Base-by-base conservation (phyloP, 2,113 vertebrate species). In the Ageneiosus marmoratus region DNA sequence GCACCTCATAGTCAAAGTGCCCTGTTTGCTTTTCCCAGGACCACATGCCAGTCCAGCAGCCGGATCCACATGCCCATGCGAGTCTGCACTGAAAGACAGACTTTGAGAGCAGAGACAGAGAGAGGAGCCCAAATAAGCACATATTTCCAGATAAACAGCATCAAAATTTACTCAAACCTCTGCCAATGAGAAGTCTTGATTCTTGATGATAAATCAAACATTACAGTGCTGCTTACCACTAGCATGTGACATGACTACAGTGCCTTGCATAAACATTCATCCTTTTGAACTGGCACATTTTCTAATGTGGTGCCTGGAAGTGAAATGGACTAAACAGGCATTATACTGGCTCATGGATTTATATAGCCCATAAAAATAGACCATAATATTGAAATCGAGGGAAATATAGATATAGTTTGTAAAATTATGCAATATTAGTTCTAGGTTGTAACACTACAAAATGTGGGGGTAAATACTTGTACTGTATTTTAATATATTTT, bases 11-110 rank as follows among this genome's bases (percentile, higher is more conserved):
- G 37, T 34, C 60, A 34, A 24, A 80, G 41, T 32, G 20, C 51
- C 46, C 48, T 75, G 27, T 84, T 86, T 79, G 77, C 58, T 50
- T 76, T 86, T 86, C 58, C 74, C 82, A 60, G 27, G 62, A 51
- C 34, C 16, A 34, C 34, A 44, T 70, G 51, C 62, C 44, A 62
- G 29, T 44, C 55, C 72, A 44, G 10, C 56, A 51, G 50, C 63
- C 77, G 79, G 37, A 32, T 73, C 73, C 56, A 27, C 73, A 77
- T 62, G 13, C 48, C 20, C n/a, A 34, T 84, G 85, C 18, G 29
- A 81, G 13, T 63, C 44, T 32, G 16, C 51, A 58, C 58, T 77
- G 62, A 69, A 77, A 29, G 74, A 55, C 4, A n/a, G 48, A 37
- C 53, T 46, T 24, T 58, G 27, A 83, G 32, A 24, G 27, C 22